A percentile compares a stretch with the other conserved stretches of the same genome.
phyloP scores from a whole-genome alignment of 2,888 invertebrate genomes.

The Tenthredo mesomela region DNA sequence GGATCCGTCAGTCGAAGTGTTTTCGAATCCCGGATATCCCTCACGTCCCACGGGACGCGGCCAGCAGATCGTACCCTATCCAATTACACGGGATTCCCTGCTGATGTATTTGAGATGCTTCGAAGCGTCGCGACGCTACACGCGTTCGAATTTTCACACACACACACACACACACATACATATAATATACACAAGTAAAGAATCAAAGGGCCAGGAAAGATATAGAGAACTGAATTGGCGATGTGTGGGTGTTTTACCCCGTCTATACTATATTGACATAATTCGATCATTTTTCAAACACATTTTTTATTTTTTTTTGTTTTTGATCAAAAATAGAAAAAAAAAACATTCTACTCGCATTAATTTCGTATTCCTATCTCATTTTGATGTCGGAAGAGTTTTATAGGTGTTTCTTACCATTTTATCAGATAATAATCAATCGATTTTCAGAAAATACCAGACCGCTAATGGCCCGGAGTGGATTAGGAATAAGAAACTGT shows the following conservation, averaged over 20 bases:
- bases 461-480: constrained; percentile 13
- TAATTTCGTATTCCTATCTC: not conserved
- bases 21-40: constrained; percentile 46
- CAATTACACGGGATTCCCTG: constrained; percentile 45
- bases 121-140: not conserved
- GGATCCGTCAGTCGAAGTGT: constrained; percentile 36
- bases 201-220: constrained; percentile 22
- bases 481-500: constrained; percentile 52
- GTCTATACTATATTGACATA: not conserved
- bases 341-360: not conserved
- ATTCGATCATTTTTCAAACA: not conserved
- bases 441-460: not conserved
- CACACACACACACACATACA: not conserved
- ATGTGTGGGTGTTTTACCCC: not conserved
- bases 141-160: not conserved
- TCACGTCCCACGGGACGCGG: constrained; percentile 33
- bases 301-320: not conserved
- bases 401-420: not conserved
- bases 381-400: not conserved
- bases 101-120: constrained; percentile 29
- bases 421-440: not conserved
- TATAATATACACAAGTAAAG: not conserved
- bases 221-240: not conserved
- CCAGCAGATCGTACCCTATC: constrained; percentile 45
- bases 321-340: not conserved